Evolutionary conservation across 1,140 invertebrate genomes (phyloP).

Genomic region (Cyclina sinensis): DNA sequence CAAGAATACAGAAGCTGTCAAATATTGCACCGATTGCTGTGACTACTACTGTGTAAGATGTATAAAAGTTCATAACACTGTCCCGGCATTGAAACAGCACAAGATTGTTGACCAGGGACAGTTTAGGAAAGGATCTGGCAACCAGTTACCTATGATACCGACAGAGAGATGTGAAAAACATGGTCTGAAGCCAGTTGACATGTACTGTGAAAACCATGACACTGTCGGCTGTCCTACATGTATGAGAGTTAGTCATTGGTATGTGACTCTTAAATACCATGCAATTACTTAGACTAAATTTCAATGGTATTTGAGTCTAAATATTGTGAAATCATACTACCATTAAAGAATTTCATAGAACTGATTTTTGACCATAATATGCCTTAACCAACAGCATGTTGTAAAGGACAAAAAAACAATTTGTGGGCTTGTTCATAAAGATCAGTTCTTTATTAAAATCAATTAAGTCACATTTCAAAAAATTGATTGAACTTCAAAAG

Average conservation of each 20-base stretch:
- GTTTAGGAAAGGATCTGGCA: not conserved
- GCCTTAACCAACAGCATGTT: not conserved
- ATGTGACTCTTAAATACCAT: not conserved
- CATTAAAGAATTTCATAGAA: not conserved
- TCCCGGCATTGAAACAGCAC: not conserved
- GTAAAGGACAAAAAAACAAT: no score
- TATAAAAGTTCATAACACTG: not conserved
- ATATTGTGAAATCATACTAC: not conserved
- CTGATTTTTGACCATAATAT: not conserved
- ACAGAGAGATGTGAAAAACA: not conserved
- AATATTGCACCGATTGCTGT: not conserved
- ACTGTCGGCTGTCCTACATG: not conserved
- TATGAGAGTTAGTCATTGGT: not conserved
- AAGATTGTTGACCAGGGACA: not conserved
- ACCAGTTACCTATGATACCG: not conserved
- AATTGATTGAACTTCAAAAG: no score
- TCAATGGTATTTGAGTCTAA: not conserved
- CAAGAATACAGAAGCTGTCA: not conserved
- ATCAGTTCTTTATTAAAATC: no score
- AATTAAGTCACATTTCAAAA: no score
- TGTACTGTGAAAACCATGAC: not conserved
- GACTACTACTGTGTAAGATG: not conserved
- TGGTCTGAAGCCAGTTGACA: not conserved
- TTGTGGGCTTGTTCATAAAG: no score
- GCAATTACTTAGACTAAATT: not conserved